Base-by-base conservation (phyloP, 2,797 vertebrate genomes). In the Diceros bicornis region DNA sequence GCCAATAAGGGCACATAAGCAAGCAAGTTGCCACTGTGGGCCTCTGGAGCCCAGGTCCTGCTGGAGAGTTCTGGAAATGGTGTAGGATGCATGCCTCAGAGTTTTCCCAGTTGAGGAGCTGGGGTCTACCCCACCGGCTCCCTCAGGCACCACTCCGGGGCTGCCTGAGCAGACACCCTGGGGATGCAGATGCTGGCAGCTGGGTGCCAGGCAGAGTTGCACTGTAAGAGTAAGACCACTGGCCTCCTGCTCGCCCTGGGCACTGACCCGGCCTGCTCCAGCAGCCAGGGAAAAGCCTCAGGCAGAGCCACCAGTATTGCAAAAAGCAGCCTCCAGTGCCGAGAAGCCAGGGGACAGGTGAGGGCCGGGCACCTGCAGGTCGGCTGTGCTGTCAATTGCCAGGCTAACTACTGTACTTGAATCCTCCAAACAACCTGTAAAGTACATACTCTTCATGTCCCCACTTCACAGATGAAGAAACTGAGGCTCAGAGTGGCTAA, bases 171-270 rank as follows among this genome's bases (percentile, higher is more conserved):
- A 14, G 32, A 61, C 32, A 13, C 32, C n/a, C 41, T 62, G 32
- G 52, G 64, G 59, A 16, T 25, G 10, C 5, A 32, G 64, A 29
- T 9, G 21, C 52, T 50, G 32, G 27, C 14, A 5, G 57, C n/a
- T 68, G 12, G 23, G n/a, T 27, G 64, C 21, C 37, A 57, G 21
- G 37, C 37, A 6, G 11, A 14, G 7, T 44, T 47, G 50, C 23
- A 16, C 41, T 0, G 61, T 18, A 2, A 27, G 2, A 4, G 16
- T n/a, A 2, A 20, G 75, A n/a, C 37, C 41, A 0, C 9, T 37
- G 32, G 50, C 14, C n/a, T 61, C 32, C 82, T 2, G 4, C 34
- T 18, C 41, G 3, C 37, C 59, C 71, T 21, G 11, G 61, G 41
- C 71, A 25, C 71, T 68, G 52, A 20, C 14, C 0, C 1, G 68